Conservation (phyloP, 1,140 invertebrate genomes). For the Drosophila suzukii region DNA sequence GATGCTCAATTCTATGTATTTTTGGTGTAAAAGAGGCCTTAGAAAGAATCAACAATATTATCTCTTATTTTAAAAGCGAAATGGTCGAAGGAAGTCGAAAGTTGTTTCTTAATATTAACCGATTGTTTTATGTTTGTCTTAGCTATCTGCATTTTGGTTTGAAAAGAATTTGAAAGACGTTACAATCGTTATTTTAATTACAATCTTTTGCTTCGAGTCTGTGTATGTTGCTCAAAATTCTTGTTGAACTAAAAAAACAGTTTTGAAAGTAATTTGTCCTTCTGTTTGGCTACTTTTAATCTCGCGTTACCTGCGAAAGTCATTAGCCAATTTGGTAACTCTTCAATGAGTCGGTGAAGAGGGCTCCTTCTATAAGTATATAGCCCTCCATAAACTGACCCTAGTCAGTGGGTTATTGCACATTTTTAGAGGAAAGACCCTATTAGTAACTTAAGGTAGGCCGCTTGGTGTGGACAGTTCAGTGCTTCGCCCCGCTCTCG, state of each 20-base stretch:
- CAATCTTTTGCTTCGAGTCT: no score
- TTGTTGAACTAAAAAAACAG: neutral
- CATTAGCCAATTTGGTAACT: slow-evolving; percentile 16
- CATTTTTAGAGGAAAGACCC: neutral
- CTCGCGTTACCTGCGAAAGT: slow-evolving; percentile 40
- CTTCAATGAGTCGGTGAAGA: slow-evolving; percentile 3
- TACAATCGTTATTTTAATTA: neutral
- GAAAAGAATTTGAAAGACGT: no score
- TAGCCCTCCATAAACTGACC: slow-evolving; percentile 12
- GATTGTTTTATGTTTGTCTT: no score
- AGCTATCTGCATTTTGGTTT: no score
- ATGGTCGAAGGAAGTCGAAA: no score
- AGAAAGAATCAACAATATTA: neutral
- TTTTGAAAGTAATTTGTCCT: no score
- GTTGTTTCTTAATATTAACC: no score
- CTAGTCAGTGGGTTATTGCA: neutral
- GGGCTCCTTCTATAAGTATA: neutral
- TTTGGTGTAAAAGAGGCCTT: neutral
- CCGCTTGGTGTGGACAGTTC: slow-evolving; percentile 26
- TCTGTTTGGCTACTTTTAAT: slow-evolving; percentile 29
- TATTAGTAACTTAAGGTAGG: slow-evolving; percentile 35
- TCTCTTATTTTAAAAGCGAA: neutral
- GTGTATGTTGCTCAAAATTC: neutral
- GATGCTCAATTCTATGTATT: neutral
- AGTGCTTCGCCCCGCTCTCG: slow-evolving; percentile 64